These are phyloP conservation scores for Lobophora halterata DNA, from an alignment of 2,888 invertebrate genomes.

Conservation along the genomic window DNA sequence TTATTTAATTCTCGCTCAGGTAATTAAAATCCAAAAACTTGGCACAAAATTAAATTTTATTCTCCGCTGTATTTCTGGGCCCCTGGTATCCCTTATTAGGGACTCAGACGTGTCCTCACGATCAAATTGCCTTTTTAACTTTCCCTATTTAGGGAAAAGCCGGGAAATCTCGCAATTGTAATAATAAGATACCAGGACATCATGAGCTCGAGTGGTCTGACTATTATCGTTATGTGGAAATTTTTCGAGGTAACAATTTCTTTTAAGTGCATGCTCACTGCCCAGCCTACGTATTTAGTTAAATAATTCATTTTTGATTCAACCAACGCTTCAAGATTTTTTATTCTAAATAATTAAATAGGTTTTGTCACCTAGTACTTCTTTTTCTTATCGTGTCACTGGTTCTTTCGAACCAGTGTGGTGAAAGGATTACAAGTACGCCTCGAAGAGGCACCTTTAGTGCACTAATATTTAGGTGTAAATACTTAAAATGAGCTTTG, in stretches of 20 bases:
- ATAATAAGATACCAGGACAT: conserved; percentile 66
- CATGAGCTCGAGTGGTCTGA: conserved; percentile 57
- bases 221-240: conserved; percentile 54
- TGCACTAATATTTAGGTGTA: too few species aligned
- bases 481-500: conserved; percentile 13
- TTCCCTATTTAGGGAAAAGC: conserved; percentile 77
- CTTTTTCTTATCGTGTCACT: too few species aligned
- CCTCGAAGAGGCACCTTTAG: too few species aligned
- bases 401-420: too few species aligned
- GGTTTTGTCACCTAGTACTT: too few species aligned
- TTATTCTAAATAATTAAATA: too few species aligned
- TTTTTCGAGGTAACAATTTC: conserved; percentile 31
- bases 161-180: conserved; percentile 72
- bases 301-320: too few species aligned
- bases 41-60: conserved; percentile 76
- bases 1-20: conserved; percentile 75
- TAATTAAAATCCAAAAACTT: conserved; percentile 81
- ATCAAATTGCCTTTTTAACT: conserved; percentile 79
- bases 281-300: conserved; percentile 17
- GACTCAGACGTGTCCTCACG: conserved; percentile 64
- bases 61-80: conserved; percentile 35
- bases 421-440: too few species aligned
- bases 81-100: conserved; percentile 26
- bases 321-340: too few species aligned
- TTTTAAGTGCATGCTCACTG: conserved; percentile 13